These are phyloP conservation scores for Alosa sapidissima DNA, from an alignment of 2,797 vertebrate genomes.

Conservation along the genomic window DNA sequence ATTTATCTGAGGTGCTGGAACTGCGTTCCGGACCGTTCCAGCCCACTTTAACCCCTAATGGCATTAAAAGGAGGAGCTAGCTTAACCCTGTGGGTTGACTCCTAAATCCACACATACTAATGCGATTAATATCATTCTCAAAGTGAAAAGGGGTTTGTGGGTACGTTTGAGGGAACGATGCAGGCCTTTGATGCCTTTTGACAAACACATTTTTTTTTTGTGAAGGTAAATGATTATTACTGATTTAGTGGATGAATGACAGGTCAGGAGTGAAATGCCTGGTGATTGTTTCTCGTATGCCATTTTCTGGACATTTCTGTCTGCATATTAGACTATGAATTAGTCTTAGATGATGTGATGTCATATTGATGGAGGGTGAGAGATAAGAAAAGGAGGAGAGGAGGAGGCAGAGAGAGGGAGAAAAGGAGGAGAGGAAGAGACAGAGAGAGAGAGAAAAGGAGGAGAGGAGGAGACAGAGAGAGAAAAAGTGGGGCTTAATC, in stretches of 20 bases:
- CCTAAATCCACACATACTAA: constrained; percentile 1
- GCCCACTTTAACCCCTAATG: neutral
- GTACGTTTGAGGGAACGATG: neutral
- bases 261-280: neutral
- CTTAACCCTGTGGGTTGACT: neutral
- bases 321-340: constrained; percentile 3
- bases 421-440: neutral
- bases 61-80: neutral
- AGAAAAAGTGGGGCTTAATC: constrained; percentile 2
- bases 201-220: neutral
- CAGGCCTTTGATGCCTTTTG: neutral
- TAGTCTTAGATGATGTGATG: neutral
- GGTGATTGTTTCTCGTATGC: neutral
- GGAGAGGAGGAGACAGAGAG: neutral
- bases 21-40: no score
- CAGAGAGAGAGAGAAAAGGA: constrained; percentile 22
- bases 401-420: constrained; percentile 7
- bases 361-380: neutral
- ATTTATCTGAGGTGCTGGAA: no score
- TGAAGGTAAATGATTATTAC: neutral
- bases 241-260: neutral
- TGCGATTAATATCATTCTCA: neutral
- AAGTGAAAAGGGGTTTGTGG: neutral
- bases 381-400: neutral
- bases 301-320: neutral